Conservation (phyloP, 2,113 vertebrate species). For the Stictonetta naevosa region DNA sequence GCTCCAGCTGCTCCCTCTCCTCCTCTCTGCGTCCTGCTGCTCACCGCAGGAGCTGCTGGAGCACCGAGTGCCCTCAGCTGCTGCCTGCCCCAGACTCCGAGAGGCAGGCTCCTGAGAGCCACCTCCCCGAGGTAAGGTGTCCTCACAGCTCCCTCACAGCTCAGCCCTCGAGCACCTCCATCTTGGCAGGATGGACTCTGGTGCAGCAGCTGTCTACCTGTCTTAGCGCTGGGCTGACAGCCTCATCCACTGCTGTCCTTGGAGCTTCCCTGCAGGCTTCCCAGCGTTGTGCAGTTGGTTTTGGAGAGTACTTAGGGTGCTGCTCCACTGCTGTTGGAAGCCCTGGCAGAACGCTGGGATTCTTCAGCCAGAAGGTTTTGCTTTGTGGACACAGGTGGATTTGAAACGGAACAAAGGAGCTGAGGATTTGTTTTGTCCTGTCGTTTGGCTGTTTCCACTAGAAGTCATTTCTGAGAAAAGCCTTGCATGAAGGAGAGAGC, state of each 20-base stretch:
- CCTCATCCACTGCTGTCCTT: fast-evolving
- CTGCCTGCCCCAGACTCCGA: not conserved
- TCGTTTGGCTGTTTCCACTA: not conserved
- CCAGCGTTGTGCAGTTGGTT: not conserved
- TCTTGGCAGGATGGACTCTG: not conserved
- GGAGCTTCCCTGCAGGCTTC: not conserved
- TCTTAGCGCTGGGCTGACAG: not conserved
- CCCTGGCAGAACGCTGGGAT: not conserved
- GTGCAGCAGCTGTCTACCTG: not conserved
- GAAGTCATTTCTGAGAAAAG: not conserved
- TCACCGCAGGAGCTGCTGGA: not conserved
- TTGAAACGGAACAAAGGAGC: not conserved
- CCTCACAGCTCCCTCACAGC: not conserved
- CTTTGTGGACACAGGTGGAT: not conserved
- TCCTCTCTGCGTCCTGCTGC: not conserved
- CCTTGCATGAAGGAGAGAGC: not conserved
- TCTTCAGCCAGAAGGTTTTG: not conserved
- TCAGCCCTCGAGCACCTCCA: not conserved
- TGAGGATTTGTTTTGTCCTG: not conserved
- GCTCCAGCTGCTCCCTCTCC: not conserved
- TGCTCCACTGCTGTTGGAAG: not conserved
- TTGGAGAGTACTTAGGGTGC: fast-evolving
- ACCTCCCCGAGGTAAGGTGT: not conserved
- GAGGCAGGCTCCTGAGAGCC: not conserved
- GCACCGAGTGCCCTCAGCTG: fast-evolving